Base-by-base conservation (phyloP, 2,797 vertebrate genomes). In the Prionace glauca region DNA sequence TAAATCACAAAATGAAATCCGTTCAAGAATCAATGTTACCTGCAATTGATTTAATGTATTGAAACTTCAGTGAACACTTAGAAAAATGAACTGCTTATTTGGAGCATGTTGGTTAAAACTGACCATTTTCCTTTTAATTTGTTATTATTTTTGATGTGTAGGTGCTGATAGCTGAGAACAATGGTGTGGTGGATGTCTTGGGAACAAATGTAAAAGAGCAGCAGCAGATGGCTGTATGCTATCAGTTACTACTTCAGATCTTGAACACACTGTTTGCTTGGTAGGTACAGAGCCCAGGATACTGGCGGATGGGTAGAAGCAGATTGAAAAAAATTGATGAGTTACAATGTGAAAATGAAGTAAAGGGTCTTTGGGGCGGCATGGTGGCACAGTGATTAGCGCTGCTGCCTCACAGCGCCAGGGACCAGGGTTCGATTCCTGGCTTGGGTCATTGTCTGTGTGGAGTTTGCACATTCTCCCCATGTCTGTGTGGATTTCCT, bases 181-280 rank as follows among this genome's bases (percentile, higher is more conserved):
- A 96, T 0, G 97, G 97, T 0, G 96, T 98, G 26, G 98, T 98
- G 95, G 98, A 98, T 50, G 98, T 97, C 45, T 97, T 97, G 0
- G 96, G 96, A 95, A 96, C 97, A 88, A 98, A 99, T 79, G 62
- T 96, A 81, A 98, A 98, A 95, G 98, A 99, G 96, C 96, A 98
- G 95, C 98, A 98, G 95, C 96, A 98, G 22, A 98, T 99, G 98
- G 98, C 98, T 8, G 97, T 97, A 3, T 97, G 98, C 96, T 99
- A 99, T 96, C 98, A 98, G 95, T 98, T 98, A 96, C 97, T 99
- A 0, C 97, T 99, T 84, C 98, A 98, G 96, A 97, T 98, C 96
- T 98, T 99, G 95, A 98, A 97, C 95, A 97, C 97, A 22, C 97
- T 98, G 10, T 99, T 99, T 97, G 97, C 98, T 96, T 99, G 99